Percentiles rank a stretch among this genome's conserved stretches.
Evolutionary conservation across 2,113 vertebrate genomes (phyloP).

Genomic region (Mormyrus iriodes): DNA sequence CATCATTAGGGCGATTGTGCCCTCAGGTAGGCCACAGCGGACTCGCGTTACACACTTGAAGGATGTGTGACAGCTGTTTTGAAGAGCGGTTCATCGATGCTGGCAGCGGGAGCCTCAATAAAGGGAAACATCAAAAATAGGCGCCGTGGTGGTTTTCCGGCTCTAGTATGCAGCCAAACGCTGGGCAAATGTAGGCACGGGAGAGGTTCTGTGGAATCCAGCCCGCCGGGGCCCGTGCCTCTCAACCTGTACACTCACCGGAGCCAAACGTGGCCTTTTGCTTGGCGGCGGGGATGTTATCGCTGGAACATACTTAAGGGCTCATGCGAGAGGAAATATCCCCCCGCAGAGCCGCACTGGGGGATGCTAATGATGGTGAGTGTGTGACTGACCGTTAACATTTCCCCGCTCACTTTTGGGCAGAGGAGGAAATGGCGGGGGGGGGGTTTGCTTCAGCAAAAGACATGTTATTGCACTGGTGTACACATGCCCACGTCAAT

Average conservation of each 20-base stretch:
- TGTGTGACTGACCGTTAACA: neutral
- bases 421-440: neutral
- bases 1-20: neutral
- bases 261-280: neutral
- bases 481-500: neutral
- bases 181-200: neutral
- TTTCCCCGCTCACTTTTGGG: neutral
- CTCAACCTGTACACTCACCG: neutral
- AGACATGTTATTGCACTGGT: neutral
- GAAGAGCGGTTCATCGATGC: neutral
- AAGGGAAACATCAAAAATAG: neutral
- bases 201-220: neutral
- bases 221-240: neutral
- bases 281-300: neutral
- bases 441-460: neutral
- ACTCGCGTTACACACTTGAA: neutral
- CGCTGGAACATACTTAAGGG: neutral
- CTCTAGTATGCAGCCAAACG: neutral
- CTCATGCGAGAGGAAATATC: neutral
- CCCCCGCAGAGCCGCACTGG: neutral
- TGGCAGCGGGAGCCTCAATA: neutral
- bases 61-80: neutral
- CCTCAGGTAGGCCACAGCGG: neutral
- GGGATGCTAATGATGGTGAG: neutral
- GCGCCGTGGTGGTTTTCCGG: neutral